Base-by-base conservation (phyloP, 2,888 invertebrate species). In the Pomacea canaliculata region DNA sequence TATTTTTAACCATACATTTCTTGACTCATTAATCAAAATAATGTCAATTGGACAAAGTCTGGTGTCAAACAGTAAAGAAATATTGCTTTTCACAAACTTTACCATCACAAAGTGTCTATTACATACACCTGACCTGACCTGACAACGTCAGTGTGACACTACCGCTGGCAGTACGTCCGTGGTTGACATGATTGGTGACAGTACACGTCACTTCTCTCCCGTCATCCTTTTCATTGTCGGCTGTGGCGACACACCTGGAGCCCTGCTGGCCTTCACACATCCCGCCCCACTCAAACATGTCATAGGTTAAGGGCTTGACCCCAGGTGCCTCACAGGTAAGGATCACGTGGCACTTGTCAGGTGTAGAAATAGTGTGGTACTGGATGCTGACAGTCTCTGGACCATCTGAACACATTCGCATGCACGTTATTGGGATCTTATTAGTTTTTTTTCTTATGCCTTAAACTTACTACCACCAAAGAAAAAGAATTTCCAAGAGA, bases 211-310 rank as follows among this genome's bases (percentile, higher is more conserved):
- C 68, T 37, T 68, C 19, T 37, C 8, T 68, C 68, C 68, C 68
- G 68, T 27, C 68, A 27, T 46, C 68, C 68, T 46, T 46, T 37
- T n/a, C 9, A 3, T 12, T 19, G 10, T 10, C 12, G 7, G 8
- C 23, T n/a, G 48, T n/a, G 23, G 60, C 7, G 37, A 19, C 59
- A 59, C 70, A 71, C 23, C 59, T 71, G 70, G 18, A 37, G 16
- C 70, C 70, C 60, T 49, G 49, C 19, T 71, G 70, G 59, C 59
- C 59, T 27, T 27, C 19, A 19, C 70, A 71, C 56, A 56, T 59
- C 59, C 70, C 70, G 46, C 46, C 27, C 70, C 70, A 71, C 60
- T 71, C 59, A 27, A 71, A 19, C 60, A 60, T 60, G 60, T 71
- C 59, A 23, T 59, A 8, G 60, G 60, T 71, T 16, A 12, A 16